Conservation (phyloP, 2,113 vertebrate genomes). For the Oostethus manadensis region DNA sequence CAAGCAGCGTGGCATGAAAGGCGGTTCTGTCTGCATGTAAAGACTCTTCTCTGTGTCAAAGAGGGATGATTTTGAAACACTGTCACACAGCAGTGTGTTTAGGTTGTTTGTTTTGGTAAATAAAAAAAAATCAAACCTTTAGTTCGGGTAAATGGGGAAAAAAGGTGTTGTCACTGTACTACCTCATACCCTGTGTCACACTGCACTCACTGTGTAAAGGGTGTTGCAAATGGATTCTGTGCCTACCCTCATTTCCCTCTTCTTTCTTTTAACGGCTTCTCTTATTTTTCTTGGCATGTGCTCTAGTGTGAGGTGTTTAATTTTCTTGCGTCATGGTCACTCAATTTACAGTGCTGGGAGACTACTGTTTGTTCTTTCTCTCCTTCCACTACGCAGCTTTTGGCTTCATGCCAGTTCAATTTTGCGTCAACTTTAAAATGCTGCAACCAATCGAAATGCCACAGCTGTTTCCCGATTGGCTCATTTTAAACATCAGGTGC, state of each 20-base stretch:
- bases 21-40: constrained; percentile 25
- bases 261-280: constrained; percentile 36
- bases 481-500: constrained; percentile 18
- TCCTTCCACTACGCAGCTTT: constrained; percentile 5
- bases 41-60: constrained; percentile 22
- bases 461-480: constrained; percentile 38
- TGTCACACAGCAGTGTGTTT: background rate
- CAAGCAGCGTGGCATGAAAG: constrained; percentile 6
- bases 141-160: background rate
- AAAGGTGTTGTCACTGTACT: constrained; percentile 27
- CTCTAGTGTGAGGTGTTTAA: constrained; percentile 59
- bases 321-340: constrained; percentile 31
- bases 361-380: constrained; percentile 9
- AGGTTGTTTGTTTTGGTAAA: constrained; percentile 24
- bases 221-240: constrained; percentile 27
- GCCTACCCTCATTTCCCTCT: constrained; percentile 36
- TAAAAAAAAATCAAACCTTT: constrained; percentile 28
- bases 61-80: constrained; percentile 13
- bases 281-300: constrained; percentile 47
- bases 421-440: background rate
- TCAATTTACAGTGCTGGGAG: constrained; percentile 28
- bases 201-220: constrained; percentile 27
- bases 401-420: constrained; percentile 16
- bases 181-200: constrained; percentile 25
- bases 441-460: constrained; percentile 20